phyloP scores from a whole-genome alignment of 2,888 invertebrate genomes.

The Plebejus anna region DNA sequence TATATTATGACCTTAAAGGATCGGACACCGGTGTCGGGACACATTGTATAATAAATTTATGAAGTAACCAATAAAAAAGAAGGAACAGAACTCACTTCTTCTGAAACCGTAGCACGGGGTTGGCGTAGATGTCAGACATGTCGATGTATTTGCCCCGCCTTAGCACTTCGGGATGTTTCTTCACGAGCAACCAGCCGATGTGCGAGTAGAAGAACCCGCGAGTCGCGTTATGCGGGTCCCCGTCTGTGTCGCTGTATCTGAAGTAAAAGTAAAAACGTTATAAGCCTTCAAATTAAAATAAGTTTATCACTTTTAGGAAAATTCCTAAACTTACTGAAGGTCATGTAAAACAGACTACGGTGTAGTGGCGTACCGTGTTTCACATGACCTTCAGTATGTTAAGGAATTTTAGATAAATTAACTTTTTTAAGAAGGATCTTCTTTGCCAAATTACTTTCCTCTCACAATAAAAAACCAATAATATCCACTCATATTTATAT shows the following conservation, averaged over 20 bases:
- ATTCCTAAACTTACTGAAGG: too few relatives aligned
- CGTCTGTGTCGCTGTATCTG: constrained; percentile 88
- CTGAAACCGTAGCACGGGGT: constrained; percentile 85
- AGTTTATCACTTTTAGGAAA: neutral
- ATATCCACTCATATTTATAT: constrained; percentile 39
- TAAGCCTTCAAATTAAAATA: neutral
- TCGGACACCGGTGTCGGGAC: too few relatives aligned
- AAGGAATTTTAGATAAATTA: neutral
- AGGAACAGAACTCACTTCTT: constrained; percentile 72
- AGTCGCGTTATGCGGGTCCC: constrained; percentile 87
- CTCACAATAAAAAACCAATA: constrained; percentile 67
- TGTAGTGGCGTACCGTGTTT: too few relatives aligned
- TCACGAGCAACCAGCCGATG: constrained; percentile 88
- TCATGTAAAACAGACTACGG: too few relatives aligned
- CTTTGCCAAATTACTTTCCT: too few relatives aligned
- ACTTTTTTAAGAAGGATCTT: constrained; percentile 79
- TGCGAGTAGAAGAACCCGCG: constrained; percentile 92
- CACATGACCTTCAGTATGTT: too few relatives aligned
- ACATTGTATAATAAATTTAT: too few relatives aligned
- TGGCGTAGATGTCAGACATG: constrained; percentile 83
- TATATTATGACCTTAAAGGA: too few relatives aligned
- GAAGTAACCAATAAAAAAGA: too few relatives aligned
- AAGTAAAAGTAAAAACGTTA: constrained; percentile 76
- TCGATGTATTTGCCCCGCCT: constrained; percentile 84
- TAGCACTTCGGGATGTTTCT: constrained; percentile 87